phyloP scores from a whole-genome alignment of 2,888 invertebrate species.

The Camptogramma bilineatum region DNA sequence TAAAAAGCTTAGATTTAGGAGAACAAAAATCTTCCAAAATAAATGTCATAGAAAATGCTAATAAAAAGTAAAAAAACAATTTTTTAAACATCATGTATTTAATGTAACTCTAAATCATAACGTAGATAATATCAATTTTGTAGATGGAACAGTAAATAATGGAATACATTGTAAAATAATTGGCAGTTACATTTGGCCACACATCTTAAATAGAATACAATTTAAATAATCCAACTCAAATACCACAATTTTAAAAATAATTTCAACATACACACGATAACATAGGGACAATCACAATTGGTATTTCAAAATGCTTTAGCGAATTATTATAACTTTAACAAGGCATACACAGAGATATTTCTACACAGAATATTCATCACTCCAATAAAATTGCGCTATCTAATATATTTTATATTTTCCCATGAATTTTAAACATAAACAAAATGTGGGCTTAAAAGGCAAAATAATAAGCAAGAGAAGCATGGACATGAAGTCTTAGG shows the following conservation, averaged over 20 bases:
- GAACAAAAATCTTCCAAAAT: conserved; percentile 83
- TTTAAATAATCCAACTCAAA: conserved; percentile 38
- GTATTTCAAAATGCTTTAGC: conserved; percentile 6
- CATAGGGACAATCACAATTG: conserved; percentile 6
- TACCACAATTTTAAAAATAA: conserved; percentile 21
- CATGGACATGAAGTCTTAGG: conserved; percentile 31
- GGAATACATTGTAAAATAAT: conserved; percentile 61
- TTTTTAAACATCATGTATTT: conserved; percentile 76
- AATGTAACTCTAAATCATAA: conserved; percentile 80
- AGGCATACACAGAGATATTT: conserved; percentile 8
- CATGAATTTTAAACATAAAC: not conserved
- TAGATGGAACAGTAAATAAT: conserved; percentile 64
- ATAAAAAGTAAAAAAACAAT: conserved; percentile 64
- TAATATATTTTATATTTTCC: conserved; percentile 1
- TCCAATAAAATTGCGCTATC: conserved; percentile 9
- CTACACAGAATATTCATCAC: conserved; percentile 9
- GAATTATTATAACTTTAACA: conserved; percentile 19
- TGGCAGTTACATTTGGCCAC: conserved; percentile 78
- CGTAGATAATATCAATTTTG: conserved; percentile 64
- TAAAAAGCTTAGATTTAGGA: conserved; percentile 47
- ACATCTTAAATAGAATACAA: conserved; percentile 53
- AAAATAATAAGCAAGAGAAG: conserved; percentile 21
- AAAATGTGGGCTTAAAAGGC: conserved; percentile 10
- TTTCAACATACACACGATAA: conserved; percentile 18
- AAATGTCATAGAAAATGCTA: conserved; percentile 73